A percentile compares a stretch with the other conserved stretches of the same genome.
Evolutionary conservation across 2,888 invertebrate genomes (phyloP).

Genomic region (Peribatodes rhomboidaria): DNA sequence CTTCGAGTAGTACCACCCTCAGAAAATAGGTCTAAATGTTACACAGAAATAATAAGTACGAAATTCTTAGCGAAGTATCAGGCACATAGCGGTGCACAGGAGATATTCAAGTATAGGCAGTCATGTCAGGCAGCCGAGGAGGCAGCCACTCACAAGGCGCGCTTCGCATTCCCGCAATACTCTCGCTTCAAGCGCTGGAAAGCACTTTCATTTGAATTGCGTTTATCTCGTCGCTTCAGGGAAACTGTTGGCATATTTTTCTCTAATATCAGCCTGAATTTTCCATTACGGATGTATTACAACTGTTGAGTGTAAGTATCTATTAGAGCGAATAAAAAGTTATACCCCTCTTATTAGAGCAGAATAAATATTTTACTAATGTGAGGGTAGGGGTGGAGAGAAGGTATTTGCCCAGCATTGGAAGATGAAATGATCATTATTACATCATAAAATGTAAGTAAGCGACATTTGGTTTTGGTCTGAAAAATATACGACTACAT

Average conservation of each 20-base stretch:
- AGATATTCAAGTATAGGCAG: conserved; percentile 22
- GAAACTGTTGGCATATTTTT: conserved; percentile 28
- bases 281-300: conserved; percentile 2
- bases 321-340: neutral
- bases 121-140: conserved; percentile 17
- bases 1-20: no score
- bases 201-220: conserved; percentile 39
- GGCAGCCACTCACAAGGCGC: conserved; percentile 37
- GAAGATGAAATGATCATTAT: no score
- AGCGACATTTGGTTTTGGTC: no score
- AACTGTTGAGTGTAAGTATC: neutral
- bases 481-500: neutral
- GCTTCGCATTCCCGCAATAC: conserved; percentile 36
- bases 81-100: conserved; percentile 12
- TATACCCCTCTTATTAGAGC: no score
- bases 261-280: conserved; percentile 22
- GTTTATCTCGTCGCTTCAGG: conserved; percentile 34
- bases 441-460: no score
- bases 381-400: no score
- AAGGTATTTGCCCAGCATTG: no score
- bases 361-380: neutral
- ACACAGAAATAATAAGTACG: neutral
- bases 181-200: conserved; percentile 34
- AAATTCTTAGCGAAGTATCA: conserved; percentile 5
- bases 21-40: no score